Conservation (phyloP, 2,113 vertebrate genomes). For the Leptobrachium leishanense region DNA sequence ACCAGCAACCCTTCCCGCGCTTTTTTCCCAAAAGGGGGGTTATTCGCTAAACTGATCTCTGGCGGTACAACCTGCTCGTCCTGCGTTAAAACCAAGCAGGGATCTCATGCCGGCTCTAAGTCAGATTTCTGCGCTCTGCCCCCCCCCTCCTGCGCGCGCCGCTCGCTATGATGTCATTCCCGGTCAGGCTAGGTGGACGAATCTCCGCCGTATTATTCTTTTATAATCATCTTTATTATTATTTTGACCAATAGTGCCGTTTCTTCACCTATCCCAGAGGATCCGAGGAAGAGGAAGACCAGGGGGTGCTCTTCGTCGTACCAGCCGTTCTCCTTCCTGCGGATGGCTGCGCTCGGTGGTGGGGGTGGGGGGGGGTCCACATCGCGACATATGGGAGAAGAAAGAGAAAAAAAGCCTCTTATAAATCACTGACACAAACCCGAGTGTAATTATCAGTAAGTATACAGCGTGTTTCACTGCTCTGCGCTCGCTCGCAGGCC, state of each 20-base stretch:
- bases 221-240: background rate
- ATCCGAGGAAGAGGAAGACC: conserved; percentile 95
- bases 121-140: too few species aligned
- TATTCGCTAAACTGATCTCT: too few species aligned
- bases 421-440: conserved; percentile 82
- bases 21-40: too few species aligned
- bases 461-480: conserved; percentile 80
- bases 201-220: too few species aligned
- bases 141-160: too few species aligned
- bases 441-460: conserved; percentile 84
- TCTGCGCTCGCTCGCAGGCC: conserved; percentile 81
- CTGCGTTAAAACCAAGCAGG: too few species aligned
- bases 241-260: background rate
- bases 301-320: conserved; percentile 96
- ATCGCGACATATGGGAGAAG: conserved; percentile 16
- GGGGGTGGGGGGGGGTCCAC: background rate
- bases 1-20: too few species aligned
- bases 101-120: too few species aligned
- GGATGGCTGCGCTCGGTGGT: conserved; percentile 75
- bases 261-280: conserved; percentile 90
- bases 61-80: too few species aligned
- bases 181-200: too few species aligned
- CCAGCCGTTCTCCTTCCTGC: conserved; percentile 98
- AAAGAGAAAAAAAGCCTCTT: conserved; percentile 58
- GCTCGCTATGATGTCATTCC: too few species aligned